Evolutionary conservation across 2,888 invertebrate genomes (phyloP), one percentile per base, ranked within the genome.

Genomic region (Agrochola litura): DNA sequence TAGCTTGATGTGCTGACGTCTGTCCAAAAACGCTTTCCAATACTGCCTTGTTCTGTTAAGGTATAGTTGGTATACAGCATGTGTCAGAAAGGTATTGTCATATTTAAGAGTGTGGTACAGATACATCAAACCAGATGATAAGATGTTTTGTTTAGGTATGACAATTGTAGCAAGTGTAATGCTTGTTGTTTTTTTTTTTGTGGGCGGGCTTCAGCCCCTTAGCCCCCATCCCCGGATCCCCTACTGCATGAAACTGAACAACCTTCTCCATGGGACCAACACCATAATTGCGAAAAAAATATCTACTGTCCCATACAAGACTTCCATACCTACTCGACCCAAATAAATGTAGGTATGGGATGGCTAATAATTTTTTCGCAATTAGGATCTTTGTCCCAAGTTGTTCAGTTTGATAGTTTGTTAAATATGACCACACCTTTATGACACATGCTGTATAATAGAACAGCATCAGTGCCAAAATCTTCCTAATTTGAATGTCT

Each of bases 281-380:
- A 22, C 10, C 3, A 4, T 37, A 37, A 37, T 5, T 37, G 37
- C 3, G 6, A 16, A 12, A 6, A 63, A 61, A 61, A 10, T 25
- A 8, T 16, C 54, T 22, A 22, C 52, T 54, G 37, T 37, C 43
- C 54, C 3, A 54, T 54, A 54, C 54, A 54, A 54, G 8, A 54
- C 54, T 49, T 49, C 49, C 4, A 37, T 37, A 4, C 37, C 37
- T 37, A 37, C 37, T 37, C 43, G 10, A 46, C 43, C 14, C 14
- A 4, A 46, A 46, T 46, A n/a, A n/a, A n/a, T n/a, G n/a, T n/a
- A n/a, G n/a, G 19, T 19, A 19, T 52, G 52, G 14, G 16, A 58
- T 6, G 14, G 14, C 8, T 58, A 9, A 16, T 16, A 1, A 3
- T 25, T 30, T 16, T n/a, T 63, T 22, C 10, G 10, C 0, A 0